Base-by-base conservation (phyloP, 2,113 vertebrate species). In the Zosterops japonicus region DNA sequence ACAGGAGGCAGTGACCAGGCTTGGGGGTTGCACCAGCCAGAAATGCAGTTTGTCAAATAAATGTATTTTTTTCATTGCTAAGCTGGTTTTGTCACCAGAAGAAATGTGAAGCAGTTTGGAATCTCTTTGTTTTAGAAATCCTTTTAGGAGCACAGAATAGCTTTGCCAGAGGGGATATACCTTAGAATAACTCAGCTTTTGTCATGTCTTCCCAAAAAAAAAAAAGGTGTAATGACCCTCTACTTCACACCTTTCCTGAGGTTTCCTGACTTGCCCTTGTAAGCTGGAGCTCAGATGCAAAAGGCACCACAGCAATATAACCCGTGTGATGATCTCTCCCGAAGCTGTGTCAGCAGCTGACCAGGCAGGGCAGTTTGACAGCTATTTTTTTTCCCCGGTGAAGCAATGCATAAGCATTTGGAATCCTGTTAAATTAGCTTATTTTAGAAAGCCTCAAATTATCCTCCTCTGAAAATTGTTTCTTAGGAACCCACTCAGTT, bases 401-500 rank as follows among this genome's bases (percentile, higher is more conserved):
- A 70, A 75, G 39, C 68, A 68, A 9, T 27, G 31, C 60, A 21
- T 47, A n/a, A 70, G 60, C 71, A 27, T 86, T 94, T 95, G 91
- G 81, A 75, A 80, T 90, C 50, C 67, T 86, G 70, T 94, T 89
- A 91, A 91, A 42, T 20, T 94, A 11, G 35, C 50, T 95, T 94
- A 85, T 95, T 91, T 95, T 85, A 93, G 76, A 83, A 93, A 90
- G 39, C 89, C 65, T 95, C 64, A 64, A 83, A 80, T 94, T 88
- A 83, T 63, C 71, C 9, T 76, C 6, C 5, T 31, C 79, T 90
- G 64, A 59, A 94, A 91, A 76, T 85, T 64, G 50, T 79, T 95
- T 91, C 67, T 65, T 90, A 72, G 70, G 89, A 91, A 42, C 68
- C 68, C 39, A 42, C 70, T 90, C 41, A 17, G 42, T 82, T 87